These are phyloP conservation scores for Amphilophus citrinellus DNA, from an alignment of 2,113 vertebrate species.

Conservation along the genomic window DNA sequence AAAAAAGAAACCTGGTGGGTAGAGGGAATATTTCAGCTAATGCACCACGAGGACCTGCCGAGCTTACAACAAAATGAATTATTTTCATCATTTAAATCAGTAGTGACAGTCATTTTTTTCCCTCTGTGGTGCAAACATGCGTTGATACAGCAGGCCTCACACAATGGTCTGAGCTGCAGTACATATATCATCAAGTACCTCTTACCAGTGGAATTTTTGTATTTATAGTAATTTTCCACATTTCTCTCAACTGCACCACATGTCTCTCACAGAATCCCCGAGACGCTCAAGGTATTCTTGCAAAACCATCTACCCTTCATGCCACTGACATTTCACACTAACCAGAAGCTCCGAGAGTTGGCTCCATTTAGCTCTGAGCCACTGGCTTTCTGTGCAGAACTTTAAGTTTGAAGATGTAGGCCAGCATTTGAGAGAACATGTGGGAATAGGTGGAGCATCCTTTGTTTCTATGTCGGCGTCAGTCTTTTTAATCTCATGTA, in stretches of 20 bases:
- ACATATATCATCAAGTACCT: conserved; percentile 70
- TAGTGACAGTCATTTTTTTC: conserved; percentile 37
- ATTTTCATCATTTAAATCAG: conserved; percentile 64
- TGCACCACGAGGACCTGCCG: conserved; percentile 13
- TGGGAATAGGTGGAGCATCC: conserved; percentile 49
- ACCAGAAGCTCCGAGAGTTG: conserved; percentile 43
- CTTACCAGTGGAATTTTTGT: conserved; percentile 47
- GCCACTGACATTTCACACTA: conserved; percentile 26
- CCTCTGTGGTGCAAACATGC: not conserved
- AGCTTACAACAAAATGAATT: conserved; percentile 40
- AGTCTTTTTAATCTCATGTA: conserved; percentile 76
- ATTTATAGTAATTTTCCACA: conserved; percentile 58
- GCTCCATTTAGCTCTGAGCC: conserved; percentile 64
- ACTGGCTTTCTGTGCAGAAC: conserved; percentile 48
- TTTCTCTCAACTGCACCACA: conserved; percentile 2
- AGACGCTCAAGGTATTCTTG: conserved; percentile 7
- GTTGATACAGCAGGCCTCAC: conserved; percentile 64
- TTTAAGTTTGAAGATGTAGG: conserved; percentile 44
- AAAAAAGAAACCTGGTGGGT: not conserved
- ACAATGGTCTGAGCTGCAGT: conserved; percentile 47
- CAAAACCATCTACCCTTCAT: conserved; percentile 3
- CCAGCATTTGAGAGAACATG: conserved; percentile 45
- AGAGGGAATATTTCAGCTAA: conserved; percentile 9
- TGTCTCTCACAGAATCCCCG: conserved; percentile 30
- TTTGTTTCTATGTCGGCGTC: conserved; percentile 37